Evolutionary conservation across 2,113 vertebrate genomes (phyloP).

Genomic region (Setophaga petechia): DNA sequence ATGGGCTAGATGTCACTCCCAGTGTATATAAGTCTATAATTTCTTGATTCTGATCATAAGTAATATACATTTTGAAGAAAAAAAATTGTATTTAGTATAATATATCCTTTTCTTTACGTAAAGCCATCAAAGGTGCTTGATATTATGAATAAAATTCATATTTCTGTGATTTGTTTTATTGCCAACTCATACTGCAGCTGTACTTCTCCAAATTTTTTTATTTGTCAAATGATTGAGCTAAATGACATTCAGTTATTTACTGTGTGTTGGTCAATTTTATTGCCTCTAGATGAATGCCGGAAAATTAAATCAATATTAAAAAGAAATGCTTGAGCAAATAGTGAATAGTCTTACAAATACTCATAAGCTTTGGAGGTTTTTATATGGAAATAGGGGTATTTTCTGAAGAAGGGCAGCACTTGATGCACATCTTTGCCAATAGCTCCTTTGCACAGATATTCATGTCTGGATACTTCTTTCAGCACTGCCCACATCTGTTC

Average conservation of each 20-base stretch:
- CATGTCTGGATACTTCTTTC: not conserved
- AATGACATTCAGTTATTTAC: not conserved
- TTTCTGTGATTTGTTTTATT: not conserved
- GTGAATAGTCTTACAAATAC: not conserved
- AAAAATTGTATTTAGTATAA: not conserved
- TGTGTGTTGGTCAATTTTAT: not conserved
- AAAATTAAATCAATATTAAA: not conserved
- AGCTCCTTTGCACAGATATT: not conserved
- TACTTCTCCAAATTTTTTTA: not conserved
- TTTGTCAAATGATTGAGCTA: not conserved
- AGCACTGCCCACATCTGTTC: not conserved
- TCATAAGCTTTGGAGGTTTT: not conserved
- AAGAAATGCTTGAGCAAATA: not conserved
- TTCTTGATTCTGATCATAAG: not conserved
- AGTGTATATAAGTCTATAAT: not conserved
- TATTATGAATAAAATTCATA: not conserved
- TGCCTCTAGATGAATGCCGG: not conserved
- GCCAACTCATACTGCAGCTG: not conserved
- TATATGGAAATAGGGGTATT: not conserved
- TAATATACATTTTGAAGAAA: not conserved
- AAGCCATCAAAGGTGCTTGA: not conserved
- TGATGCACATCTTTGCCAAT: not conserved
- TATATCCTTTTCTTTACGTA: rapidly evolving
- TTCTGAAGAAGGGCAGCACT: not conserved
- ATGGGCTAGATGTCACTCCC: not conserved